Base-by-base conservation (phyloP, 2,797 vertebrate genomes). In the Platyrinchus mystaceus region DNA sequence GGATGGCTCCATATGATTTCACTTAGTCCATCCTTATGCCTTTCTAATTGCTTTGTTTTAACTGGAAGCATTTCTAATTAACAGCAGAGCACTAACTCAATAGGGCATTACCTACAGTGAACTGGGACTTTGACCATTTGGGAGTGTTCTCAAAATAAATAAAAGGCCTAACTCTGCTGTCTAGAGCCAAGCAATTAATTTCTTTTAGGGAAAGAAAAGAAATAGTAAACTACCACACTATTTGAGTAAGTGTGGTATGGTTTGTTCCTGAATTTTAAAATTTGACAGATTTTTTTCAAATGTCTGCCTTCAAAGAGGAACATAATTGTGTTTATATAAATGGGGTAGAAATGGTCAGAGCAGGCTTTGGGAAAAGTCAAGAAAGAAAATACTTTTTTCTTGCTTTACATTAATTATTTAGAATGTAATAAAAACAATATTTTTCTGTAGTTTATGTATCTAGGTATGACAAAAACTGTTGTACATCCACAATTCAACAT, bases 161-260 rank as follows among this genome's bases (percentile, higher is more conserved):
- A 9, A 44, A 75, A 49, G 34, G 10, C 7, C 62, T 75, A 46
- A 81, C n/a, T 68, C 26, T 87, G 56, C 26, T 59, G 14, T 46
- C 30, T 59, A 30, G 28, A 43, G 50, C 20, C 60, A 73, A 69
- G 32, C 20, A 37, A 76, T 55, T 62, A 18, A 53, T 81, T 93
- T 82, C 21, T 73, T 74, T 21, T 28, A 11, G 24, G 27, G 50
- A n/a, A 83, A 56, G 63, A 79, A 87, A 67, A 11, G 58, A 62
- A 90, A 10, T 1, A 52, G 19, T 50, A 37, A 69, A 22, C 37
- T 50, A 34, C 17, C 5, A 0, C 17, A 34, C 8, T 1, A 0
- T 74, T 11, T 43, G 27, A 81, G 18, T 32, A 50, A 44, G 16
- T 27, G 27, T 27, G 27, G 4, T 60, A 7, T 26, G 32, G 34